phyloP scores from a whole-genome alignment of 2,888 invertebrate genomes.

The Clostera curtula region DNA sequence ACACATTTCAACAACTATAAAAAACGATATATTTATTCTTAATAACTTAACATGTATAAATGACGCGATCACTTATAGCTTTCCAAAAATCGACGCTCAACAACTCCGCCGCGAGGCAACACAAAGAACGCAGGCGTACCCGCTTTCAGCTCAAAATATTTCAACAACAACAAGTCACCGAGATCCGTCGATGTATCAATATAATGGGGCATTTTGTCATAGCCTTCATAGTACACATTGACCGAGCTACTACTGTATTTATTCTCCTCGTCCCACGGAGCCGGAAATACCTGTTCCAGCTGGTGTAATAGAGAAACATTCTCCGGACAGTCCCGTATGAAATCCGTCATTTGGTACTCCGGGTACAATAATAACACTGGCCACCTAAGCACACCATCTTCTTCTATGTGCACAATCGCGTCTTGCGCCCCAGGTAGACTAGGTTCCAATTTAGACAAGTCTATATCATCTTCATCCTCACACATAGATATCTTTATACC shows the following conservation, averaged over 20 bases:
- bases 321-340: slow-evolving; percentile 88
- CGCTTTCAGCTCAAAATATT: slow-evolving; percentile 76
- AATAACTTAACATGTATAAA: slow-evolving; percentile 1
- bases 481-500: slow-evolving; percentile 73
- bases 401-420: slow-evolving; percentile 78
- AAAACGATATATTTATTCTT: background rate
- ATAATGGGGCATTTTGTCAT: slow-evolving; percentile 74
- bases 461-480: slow-evolving; percentile 58
- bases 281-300: slow-evolving; percentile 77
- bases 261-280: slow-evolving; percentile 81
- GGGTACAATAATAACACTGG: slow-evolving; percentile 93
- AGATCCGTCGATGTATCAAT: slow-evolving; percentile 74
- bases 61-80: slow-evolving; percentile 37
- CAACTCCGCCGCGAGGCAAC: slow-evolving; percentile 70
- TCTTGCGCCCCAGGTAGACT: slow-evolving; percentile 79
- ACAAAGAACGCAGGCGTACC: slow-evolving; percentile 81
- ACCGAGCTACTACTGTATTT: slow-evolving; percentile 77
- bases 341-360: slow-evolving; percentile 90
- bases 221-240: slow-evolving; percentile 84
- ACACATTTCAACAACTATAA: slow-evolving; percentile 2
- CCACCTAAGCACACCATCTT: slow-evolving; percentile 82
- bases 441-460: slow-evolving; percentile 76
- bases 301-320: slow-evolving; percentile 71
- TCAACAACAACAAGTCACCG: slow-evolving; percentile 72
- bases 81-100: slow-evolving; percentile 74